Evolutionary conservation across 1,140 invertebrate species (phyloP), one percentile per base, ranked within the genome.

Genomic region (Lordiphosa clarofinis): DNA sequence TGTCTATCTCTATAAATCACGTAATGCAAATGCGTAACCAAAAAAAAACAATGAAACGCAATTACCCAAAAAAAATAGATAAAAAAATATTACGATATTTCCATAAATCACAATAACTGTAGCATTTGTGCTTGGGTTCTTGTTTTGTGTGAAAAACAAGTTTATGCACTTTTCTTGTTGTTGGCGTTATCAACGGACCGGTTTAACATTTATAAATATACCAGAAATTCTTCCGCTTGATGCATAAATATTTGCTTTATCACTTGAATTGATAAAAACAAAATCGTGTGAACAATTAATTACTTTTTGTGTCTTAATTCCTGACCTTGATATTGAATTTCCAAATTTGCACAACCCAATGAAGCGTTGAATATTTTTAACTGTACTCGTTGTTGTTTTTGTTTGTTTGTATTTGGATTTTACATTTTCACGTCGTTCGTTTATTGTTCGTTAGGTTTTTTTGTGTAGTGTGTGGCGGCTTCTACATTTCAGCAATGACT

Each of bases 291-390:
- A 67, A 67, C 63, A 67, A 42, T 54, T 47, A 47, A 52, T 52
- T 69, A 33, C 24, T 19, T 43, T 19, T 19, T 19, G 19, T 19
- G 19, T 4, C 3, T 19, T 19, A 19, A 19, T 19, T 1, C 19
- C 57, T 73, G 50, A 82, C 78, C 78, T 82, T 82, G 78, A 69
- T 70, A 65, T 52, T 84, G 60, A 66, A 69, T 68, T 65, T 42
- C 4, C 38, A 49, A 38, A 35, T 38, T 19, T 42, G 21, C 19
- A 24, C 39, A 15, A 31, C 15, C 63, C 56, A 78, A 73, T 84
- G 40, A 78, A 78, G 69, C 78, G 79, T 63, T 59, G 12, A 24
- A 54, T 59, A 73, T 84, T 69, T 47, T 38, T 53, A 33, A 39
- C 33, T 31, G n/a, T 13, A 38, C 21, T 56, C 38, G 62, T 43